Evolutionary conservation across 2,113 vertebrate species (phyloP).

Genomic region (Egretta garzetta): DNA sequence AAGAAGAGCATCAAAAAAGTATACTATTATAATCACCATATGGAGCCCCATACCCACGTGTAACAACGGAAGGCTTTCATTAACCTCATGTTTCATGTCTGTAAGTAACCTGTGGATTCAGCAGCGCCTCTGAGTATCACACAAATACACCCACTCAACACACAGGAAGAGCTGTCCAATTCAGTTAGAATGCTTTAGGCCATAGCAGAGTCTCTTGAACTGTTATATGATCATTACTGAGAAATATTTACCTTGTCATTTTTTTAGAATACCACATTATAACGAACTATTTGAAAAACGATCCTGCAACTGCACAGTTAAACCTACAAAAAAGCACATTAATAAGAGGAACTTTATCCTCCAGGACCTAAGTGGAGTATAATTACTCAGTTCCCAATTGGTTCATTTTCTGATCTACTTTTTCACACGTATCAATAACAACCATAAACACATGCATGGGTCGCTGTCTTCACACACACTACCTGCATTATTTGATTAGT

Average conservation of each 20-base stretch:
- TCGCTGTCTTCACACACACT: not conserved
- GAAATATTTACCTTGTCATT: not conserved
- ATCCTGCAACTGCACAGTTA: not conserved
- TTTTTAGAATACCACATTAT: not conserved
- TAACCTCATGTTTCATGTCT: not conserved
- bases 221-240: not conserved
- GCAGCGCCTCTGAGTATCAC: not conserved
- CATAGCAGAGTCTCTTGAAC: not conserved
- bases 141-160: not conserved
- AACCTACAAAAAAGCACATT: not conserved
- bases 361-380: not conserved
- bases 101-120: not conserved
- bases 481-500: not conserved
- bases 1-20: not conserved
- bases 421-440: not conserved
- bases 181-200: not conserved
- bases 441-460: not conserved
- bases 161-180: not conserved
- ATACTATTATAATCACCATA: not conserved
- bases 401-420: not conserved
- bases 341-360: not conserved
- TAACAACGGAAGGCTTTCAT: not conserved
- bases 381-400: not conserved
- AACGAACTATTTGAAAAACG: not conserved
- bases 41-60: not conserved